Base-by-base conservation (phyloP, 2,113 vertebrate genomes). In the Lophius piscatorius region DNA sequence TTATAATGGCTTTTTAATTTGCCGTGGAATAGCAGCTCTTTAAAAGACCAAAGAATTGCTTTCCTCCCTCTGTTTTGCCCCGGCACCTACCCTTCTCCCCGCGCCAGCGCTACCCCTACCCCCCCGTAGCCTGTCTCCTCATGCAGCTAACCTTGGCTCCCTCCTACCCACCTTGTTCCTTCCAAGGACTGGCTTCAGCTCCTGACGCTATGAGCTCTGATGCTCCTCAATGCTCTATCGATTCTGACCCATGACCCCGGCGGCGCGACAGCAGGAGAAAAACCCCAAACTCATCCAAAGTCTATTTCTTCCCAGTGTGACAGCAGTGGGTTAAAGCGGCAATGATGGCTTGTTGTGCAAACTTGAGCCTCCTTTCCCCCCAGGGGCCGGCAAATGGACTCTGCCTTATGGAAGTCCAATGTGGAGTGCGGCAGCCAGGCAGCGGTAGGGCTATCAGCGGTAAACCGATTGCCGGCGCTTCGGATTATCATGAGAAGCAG, bases 1-100 rank as follows among this genome's bases (percentile, higher is more conserved):
- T 75, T 87, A 74, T 88, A 89, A 91, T 90, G 83, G 90, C 80
- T 92, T 90, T 92, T 89, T 90, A 90, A 91, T 90, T 89, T 86
- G 82, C 86, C 85, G 62, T 89, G 88, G 88, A 89, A 89, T 87
- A 83, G 84, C 64, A 66, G 82, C 81, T 83, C 81, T 84, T 88
- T 82, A 84, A 80, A 88, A 81, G 75, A 70, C 62, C 56, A 75
- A 83, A 78, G 82, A 76, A 84, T 74, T 62, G 70, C 75, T 87
- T 86, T 75, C 67, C 77, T 74, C 76, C 56, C 61, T 69, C 54
- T 48, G 8, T 69, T 74, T 71, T 68, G 29, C 10, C 20, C 13
- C 9, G 7, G 5, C 16, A 8, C 40, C 40, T 12, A 2, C 7
- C 46, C 23, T 22, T 18, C 22, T 22, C 40, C n/a, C n/a, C n/a